Conservation (phyloP, 2,797 vertebrate genomes). For the Linurgus olivaceus region DNA sequence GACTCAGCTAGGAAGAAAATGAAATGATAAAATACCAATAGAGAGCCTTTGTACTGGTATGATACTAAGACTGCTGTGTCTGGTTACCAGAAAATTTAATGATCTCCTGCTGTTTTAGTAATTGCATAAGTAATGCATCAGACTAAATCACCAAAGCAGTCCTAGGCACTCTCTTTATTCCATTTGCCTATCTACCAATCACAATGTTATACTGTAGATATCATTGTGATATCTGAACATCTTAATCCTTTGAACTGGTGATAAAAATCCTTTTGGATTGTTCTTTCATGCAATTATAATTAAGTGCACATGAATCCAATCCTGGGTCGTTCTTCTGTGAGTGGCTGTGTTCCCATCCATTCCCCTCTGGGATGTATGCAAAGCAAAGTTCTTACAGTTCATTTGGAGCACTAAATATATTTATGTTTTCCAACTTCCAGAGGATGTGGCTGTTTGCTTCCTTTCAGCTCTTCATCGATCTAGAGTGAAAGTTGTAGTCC, state of each 20-base stretch:
- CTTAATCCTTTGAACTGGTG: conserved; percentile 42
- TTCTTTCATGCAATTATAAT: conserved; percentile 30
- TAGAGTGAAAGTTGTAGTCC: not conserved
- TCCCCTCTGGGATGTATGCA: not conserved
- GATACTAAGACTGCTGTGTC: conserved; percentile 76
- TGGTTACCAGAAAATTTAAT: conserved; percentile 90
- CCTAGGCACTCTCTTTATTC: conserved; percentile 33
- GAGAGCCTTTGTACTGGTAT: conserved; percentile 76
- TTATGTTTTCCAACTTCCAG: not conserved
- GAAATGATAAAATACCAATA: conserved; percentile 75
- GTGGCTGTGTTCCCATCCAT: not conserved
- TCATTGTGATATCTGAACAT: conserved; percentile 38
- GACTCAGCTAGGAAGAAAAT: conserved; percentile 56
- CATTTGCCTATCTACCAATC: conserved; percentile 53
- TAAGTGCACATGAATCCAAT: conserved; percentile 8
- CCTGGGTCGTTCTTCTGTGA: not conserved
- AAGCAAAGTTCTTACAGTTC: not conserved
- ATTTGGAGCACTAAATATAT: not conserved
- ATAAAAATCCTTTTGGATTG: conserved; percentile 41
- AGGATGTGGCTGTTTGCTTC: not conserved
- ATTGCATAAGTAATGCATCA: conserved; percentile 98
- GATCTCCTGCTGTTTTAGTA: conserved; percentile 99
- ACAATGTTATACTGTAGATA: conserved; percentile 59
- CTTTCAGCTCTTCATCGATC: not conserved
- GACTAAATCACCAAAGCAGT: conserved; percentile 61